A percentile compares a stretch with the other conserved stretches of the same genome.
phyloP scores from a whole-genome alignment of 2,113 vertebrate genomes.

The Leiothrix lutea region DNA sequence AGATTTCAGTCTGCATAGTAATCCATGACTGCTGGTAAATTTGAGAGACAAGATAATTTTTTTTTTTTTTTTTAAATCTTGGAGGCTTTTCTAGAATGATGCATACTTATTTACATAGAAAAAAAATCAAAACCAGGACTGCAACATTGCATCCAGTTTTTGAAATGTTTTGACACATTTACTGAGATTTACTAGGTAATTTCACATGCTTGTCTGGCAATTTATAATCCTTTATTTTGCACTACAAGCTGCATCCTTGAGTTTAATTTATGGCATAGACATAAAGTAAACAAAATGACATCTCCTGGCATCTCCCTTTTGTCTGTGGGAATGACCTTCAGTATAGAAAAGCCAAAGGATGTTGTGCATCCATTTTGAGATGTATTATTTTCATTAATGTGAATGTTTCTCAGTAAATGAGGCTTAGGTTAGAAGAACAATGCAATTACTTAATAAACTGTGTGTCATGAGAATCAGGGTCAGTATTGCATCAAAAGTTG shows the following conservation, averaged over 20 bases:
- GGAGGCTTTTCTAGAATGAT: background rate
- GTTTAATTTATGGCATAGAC: slow-evolving; percentile 27
- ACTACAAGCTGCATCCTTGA: slow-evolving; percentile 18
- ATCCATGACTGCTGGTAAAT: background rate
- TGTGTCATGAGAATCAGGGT: background rate
- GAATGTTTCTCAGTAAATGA: background rate
- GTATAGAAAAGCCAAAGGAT: background rate
- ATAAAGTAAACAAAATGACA: slow-evolving; percentile 23
- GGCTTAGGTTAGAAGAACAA: background rate
- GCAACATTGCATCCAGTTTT: background rate
- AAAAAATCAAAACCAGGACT: background rate
- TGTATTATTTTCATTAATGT: background rate
- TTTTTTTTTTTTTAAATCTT: background rate
- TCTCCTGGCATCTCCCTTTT: background rate
- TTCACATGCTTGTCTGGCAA: slow-evolving; percentile 9
- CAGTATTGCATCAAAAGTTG: background rate
- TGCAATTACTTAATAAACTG: background rate
- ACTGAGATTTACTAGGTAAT: slow-evolving; percentile 30
- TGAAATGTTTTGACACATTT: slow-evolving; percentile 40
- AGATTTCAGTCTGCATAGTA: background rate
- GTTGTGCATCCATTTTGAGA: background rate
- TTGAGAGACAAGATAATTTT: background rate
- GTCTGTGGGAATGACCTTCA: slow-evolving; percentile 21
- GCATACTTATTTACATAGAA: background rate
- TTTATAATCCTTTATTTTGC: slow-evolving; percentile 40